A percentile compares a stretch with the other conserved stretches of the same genome.
Conservation (phyloP, 2,888 invertebrate genomes). For the Myopa tessellatipennis region DNA sequence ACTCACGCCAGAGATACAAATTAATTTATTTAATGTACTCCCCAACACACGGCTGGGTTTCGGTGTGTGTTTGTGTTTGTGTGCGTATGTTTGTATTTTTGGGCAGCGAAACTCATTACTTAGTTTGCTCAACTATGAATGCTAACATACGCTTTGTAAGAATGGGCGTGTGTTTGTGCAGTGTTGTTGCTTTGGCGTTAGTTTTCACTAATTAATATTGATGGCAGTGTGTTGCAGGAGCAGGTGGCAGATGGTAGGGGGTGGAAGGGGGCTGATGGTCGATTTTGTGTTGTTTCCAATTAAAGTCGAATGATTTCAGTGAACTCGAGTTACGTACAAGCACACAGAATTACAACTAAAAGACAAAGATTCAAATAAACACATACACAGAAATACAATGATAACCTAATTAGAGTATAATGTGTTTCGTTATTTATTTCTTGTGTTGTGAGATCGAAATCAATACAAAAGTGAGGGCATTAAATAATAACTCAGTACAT, state of each 20-base stretch:
- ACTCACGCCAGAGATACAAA: slow-evolving; percentile 19
- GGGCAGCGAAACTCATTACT: slow-evolving; percentile 31
- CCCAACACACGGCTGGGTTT: slow-evolving; percentile 1
- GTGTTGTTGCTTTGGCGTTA: background rate
- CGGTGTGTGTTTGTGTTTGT: slow-evolving; percentile 18
- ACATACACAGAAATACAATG: slow-evolving; percentile 25
- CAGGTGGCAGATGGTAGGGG: too few relatives aligned
- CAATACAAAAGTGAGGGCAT: too few relatives aligned
- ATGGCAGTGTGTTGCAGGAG: slow-evolving; percentile 46
- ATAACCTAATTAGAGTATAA: slow-evolving; percentile 50
- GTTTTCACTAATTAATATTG: slow-evolving; percentile 49
- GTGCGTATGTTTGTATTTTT: slow-evolving; percentile 20
- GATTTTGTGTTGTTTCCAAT: slow-evolving; percentile 38
- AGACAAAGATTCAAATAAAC: background rate
- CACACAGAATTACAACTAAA: slow-evolving; percentile 24
- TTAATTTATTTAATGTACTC: slow-evolving; percentile 38
- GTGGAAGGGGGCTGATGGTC: background rate
- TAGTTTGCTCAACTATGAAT: slow-evolving; percentile 23
- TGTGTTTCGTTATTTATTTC: slow-evolving; percentile 26
- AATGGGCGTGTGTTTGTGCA: slow-evolving; percentile 14
- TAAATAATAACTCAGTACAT: background rate
- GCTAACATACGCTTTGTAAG: background rate
- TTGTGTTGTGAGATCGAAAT: too few relatives aligned
- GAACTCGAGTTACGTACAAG: slow-evolving; percentile 47
- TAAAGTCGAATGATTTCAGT: slow-evolving; percentile 51